A percentile compares a stretch with the other conserved stretches of the same genome.
These are phyloP conservation scores for Empidonax alnorum DNA, from an alignment of 2,113 vertebrate species.

Conservation along the genomic window DNA sequence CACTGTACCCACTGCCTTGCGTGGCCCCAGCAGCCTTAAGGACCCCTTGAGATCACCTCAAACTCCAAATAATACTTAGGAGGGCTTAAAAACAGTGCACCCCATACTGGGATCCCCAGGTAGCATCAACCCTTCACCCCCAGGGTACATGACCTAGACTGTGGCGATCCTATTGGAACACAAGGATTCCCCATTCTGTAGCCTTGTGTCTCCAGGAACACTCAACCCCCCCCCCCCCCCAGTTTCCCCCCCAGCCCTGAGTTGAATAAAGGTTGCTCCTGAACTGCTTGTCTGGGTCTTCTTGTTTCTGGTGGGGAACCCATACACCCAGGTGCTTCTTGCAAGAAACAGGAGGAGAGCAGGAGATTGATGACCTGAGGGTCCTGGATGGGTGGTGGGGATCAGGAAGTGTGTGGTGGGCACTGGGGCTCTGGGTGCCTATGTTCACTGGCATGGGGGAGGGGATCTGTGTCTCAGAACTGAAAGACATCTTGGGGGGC, in stretches of 20 bases:
- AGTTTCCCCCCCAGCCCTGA: fast-evolving
- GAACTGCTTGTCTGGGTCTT: background rate
- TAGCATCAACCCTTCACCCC: background rate
- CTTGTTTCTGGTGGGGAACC: background rate
- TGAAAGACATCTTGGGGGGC: background rate
- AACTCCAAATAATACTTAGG: background rate
- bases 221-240: background rate
- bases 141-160: background rate
- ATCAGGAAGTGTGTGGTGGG: background rate
- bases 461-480: background rate
- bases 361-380: background rate
- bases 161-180: background rate
- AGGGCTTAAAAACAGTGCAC: background rate
- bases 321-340: background rate
- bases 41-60: background rate
- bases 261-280: conserved; percentile 43
- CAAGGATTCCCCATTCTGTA: background rate
- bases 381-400: background rate
- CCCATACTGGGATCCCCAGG: background rate
- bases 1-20: conserved; percentile 32
- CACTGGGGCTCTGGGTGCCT: background rate
- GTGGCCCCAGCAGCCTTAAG: background rate
- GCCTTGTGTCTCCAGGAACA: background rate
- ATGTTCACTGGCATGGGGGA: fast-evolving
- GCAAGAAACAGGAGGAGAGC: background rate